phyloP scores from a whole-genome alignment of 2,113 vertebrate species.

The Melozone crissalis region DNA sequence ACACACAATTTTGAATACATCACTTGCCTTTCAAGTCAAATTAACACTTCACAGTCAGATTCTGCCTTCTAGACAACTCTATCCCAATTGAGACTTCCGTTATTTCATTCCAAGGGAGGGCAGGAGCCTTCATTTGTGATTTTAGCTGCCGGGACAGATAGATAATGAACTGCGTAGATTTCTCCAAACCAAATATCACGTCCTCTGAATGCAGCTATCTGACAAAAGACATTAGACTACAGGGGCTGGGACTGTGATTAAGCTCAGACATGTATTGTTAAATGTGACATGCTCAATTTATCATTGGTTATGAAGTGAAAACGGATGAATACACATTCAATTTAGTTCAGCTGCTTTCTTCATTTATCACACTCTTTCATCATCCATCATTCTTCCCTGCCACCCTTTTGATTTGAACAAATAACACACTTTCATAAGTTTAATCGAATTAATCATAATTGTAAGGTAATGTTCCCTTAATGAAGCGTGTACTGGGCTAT shows the following conservation, averaged over 20 bases:
- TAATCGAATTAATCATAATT: constrained; percentile 98
- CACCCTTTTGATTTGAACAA: constrained; percentile 85
- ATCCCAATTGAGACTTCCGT: neutral
- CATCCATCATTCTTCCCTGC: constrained; percentile 90
- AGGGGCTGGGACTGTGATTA: constrained; percentile 79
- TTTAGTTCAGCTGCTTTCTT: constrained; percentile 98
- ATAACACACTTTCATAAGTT: constrained; percentile 93
- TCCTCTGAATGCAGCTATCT: constrained; percentile 73
- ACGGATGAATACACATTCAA: constrained; percentile 99
- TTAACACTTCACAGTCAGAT: constrained; percentile 33
- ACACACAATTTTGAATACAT: constrained; percentile 17
- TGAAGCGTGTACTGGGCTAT: constrained; percentile 89
- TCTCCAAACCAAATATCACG: constrained; percentile 65
- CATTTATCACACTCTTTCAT: constrained; percentile 93
- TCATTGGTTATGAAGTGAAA: constrained; percentile 97
- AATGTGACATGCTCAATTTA: constrained; percentile 98
- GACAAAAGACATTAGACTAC: constrained; percentile 72
- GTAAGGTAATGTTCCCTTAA: constrained; percentile 94
- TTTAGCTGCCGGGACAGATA: constrained; percentile 37
- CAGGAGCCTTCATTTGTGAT: constrained; percentile 21
- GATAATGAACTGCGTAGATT: constrained; percentile 54
- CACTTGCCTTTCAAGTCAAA: neutral
- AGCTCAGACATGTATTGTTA: constrained; percentile 89
- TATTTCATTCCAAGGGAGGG: constrained; percentile 14
- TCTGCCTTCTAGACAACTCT: neutral